A percentile compares a stretch with the other conserved stretches of the same genome.
phyloP scores from a whole-genome alignment of 1,140 invertebrate genomes.

The Bombyx mandarina region DNA sequence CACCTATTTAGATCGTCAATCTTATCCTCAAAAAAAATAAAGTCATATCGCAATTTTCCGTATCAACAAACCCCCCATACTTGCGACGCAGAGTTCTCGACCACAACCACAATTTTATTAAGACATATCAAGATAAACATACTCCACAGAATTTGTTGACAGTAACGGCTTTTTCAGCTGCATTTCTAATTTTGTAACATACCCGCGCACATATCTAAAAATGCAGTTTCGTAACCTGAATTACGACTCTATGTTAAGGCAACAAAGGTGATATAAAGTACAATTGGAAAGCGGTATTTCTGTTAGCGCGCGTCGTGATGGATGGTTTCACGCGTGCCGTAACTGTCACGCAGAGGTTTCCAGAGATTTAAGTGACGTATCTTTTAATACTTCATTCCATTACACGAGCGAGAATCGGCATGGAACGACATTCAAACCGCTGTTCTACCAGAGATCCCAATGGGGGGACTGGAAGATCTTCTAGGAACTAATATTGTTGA shows the following conservation, averaged over 20 bases:
- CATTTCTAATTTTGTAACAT: constrained; percentile 22
- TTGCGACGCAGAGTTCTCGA: constrained; percentile 36
- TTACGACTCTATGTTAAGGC: constrained; percentile 11
- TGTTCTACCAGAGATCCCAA: too few relatives aligned
- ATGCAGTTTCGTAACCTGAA: background rate
- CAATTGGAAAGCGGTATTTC: constrained; percentile 17
- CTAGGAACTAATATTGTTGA: too few relatives aligned
- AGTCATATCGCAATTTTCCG: constrained; percentile 63
- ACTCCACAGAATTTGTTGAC: background rate
- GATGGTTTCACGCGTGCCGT: constrained; percentile 50
- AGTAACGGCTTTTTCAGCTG: constrained; percentile 9
- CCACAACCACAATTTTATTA: constrained; percentile 13
- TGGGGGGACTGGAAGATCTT: too few relatives aligned
- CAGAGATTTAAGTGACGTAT: constrained; percentile 36
- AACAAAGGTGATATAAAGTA: background rate
- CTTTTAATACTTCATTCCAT: constrained; percentile 32
- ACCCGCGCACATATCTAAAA: constrained; percentile 12
- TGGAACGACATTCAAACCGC: too few relatives aligned
- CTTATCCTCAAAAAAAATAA: constrained; percentile 53
- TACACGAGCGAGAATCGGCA: too few relatives aligned
- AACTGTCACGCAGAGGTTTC: constrained; percentile 41
- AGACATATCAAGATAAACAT: background rate
- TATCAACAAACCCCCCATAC: constrained; percentile 39
- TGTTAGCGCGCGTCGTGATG: constrained; percentile 50
- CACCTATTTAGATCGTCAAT: constrained; percentile 52